Evolutionary conservation across 2,888 invertebrate genomes (phyloP).

Genomic region (Drosophila anomalipes): DNA sequence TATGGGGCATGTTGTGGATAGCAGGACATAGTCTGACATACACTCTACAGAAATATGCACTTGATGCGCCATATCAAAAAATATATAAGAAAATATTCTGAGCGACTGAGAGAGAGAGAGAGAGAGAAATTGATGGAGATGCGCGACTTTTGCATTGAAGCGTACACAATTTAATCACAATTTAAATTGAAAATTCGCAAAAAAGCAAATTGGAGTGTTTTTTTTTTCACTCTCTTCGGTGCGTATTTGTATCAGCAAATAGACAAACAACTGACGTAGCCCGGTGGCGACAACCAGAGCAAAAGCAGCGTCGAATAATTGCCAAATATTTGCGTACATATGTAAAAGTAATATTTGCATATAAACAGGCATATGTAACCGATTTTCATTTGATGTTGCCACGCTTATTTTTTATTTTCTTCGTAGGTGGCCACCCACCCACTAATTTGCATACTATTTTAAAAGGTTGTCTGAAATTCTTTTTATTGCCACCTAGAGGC

Average conservation of each 20-base stretch:
- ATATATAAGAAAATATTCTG: conserved; percentile 17
- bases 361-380: conserved; percentile 76
- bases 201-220: conserved; percentile 26
- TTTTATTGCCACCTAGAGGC: conserved; percentile 37
- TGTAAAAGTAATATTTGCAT: conserved; percentile 74
- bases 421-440: conserved; percentile 12
- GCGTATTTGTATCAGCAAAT: conserved; percentile 60
- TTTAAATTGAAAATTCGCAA: conserved; percentile 71
- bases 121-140: not conserved
- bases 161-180: conserved; percentile 72
- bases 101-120: not conserved
- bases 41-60: conserved; percentile 43
- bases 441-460: conserved; percentile 69
- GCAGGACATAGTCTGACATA: conserved; percentile 25
- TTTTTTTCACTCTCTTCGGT: conserved; percentile 20
- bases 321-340: conserved; percentile 79
- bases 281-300: conserved; percentile 21
- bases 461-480: conserved; percentile 45
- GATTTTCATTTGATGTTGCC: conserved; percentile 69
- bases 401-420: conserved; percentile 31
- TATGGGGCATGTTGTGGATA: conserved; percentile 7
- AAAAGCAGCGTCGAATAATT: conserved; percentile 60
- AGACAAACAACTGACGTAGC: conserved; percentile 62
- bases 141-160: conserved; percentile 56
- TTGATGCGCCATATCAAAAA: conserved; percentile 60